Base-by-base conservation (phyloP, 1,140 invertebrate genomes). In the Neoseiulus cucumeris region DNA sequence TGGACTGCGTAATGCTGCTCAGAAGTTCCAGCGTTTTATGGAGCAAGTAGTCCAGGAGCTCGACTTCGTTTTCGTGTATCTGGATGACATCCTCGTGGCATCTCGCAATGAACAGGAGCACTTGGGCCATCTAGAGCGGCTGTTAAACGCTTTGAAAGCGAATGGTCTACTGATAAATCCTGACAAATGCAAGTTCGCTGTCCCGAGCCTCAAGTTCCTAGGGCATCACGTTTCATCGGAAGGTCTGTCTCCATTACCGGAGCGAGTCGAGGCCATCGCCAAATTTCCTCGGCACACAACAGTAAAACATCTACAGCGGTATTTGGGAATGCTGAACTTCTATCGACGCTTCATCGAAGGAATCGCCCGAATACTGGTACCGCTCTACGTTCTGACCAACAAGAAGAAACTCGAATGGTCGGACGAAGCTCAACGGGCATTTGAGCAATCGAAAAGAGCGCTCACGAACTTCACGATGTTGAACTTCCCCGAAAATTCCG, bases 21-120 rank as follows among this genome's bases (percentile, higher is more conserved):
- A 73, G 20, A 72, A 74, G 20, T 82, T 80, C 68, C 77, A 80
- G 69, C 65, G 79, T 9, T 75, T 77, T 18, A 79, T 82, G 55
- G 72, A 79, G 68, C 30, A 72, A n/a, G 71, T 80, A 1, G 70
- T 79, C 1, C 66, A 73, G 20, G 75, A 71, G 7, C 30, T 68
- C 17, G 47, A 68, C 9, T 68, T 65, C 30, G 42, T 47, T 42
- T 59, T 68, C 28, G 12, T 17, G 1, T 66, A 68, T 64, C 51
- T 81, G 0, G 45, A 68, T 45, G 25, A 66, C 18, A 55, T 67
- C 0, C 25, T 65, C 0, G 41, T 64, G 5, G 67, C 65, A 22
- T 65, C 45, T 29, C 20, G 22, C 5, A 2, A 9, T 20, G 20
- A 42, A 29, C 1, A 14, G 4, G n/a, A 67, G n/a, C 44, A 47